Evolutionary conservation across 2,888 invertebrate species (phyloP).

Genomic region (Arrhopalites spinosus): DNA sequence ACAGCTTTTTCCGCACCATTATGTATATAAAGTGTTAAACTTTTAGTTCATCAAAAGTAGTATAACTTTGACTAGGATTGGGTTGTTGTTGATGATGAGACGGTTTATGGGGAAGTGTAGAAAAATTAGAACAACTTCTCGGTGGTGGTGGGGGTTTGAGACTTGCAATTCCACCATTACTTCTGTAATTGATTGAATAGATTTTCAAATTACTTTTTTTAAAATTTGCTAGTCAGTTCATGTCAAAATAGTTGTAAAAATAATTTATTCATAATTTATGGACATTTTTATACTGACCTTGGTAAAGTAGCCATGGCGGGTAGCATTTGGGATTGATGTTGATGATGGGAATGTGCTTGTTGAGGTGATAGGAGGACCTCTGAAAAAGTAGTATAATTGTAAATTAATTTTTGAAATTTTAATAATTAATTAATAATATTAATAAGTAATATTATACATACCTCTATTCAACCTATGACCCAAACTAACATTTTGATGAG

Average conservation of each 20-base stretch:
- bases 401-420: too few species aligned
- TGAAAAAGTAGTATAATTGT: too few species aligned
- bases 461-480: too few species aligned
- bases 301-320: constrained; percentile 50
- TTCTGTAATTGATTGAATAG: too few species aligned
- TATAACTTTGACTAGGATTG: constrained; percentile 24
- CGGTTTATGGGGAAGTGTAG: constrained; percentile 49
- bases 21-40: constrained; percentile 41
- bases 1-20: neutral
- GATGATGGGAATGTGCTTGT: constrained; percentile 44
- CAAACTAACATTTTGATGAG: constrained; percentile 46
- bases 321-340: constrained; percentile 41
- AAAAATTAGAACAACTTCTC: constrained; percentile 51
- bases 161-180: constrained; percentile 34
- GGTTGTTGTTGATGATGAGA: constrained; percentile 38
- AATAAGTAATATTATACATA: too few species aligned
- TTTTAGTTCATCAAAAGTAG: constrained; percentile 52
- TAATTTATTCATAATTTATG: too few species aligned
- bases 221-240: too few species aligned
- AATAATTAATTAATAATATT: too few species aligned
- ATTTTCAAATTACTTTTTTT: too few species aligned
- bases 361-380: constrained; percentile 54
- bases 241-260: too few species aligned
- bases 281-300: too few species aligned
- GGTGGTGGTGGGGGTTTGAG: constrained; percentile 55